phyloP scores from a whole-genome alignment of 2,797 vertebrate genomes.

The Knipowitschia caucasica region DNA sequence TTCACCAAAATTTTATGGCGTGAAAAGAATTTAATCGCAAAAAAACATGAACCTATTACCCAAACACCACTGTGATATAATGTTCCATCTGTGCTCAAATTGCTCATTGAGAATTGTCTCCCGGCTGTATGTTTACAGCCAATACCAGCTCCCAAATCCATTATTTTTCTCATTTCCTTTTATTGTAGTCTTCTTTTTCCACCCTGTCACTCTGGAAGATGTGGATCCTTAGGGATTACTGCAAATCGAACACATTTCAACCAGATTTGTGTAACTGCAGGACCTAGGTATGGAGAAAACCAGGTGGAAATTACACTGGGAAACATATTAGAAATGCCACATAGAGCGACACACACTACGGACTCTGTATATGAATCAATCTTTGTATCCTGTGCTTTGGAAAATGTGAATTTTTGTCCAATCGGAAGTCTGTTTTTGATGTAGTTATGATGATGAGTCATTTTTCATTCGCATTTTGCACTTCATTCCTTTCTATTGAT shows the following conservation, averaged over 20 bases:
- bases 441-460: neutral
- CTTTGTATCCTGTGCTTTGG: slow-evolving; percentile 56
- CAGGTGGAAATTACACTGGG: neutral
- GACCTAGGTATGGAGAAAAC: neutral
- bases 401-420: slow-evolving; percentile 39
- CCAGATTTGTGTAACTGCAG: neutral
- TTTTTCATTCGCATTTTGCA: neutral
- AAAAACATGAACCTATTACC: neutral
- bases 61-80: neutral
- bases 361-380: slow-evolving; percentile 31
- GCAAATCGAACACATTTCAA: neutral
- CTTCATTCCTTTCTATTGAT: neutral
- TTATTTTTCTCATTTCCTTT: neutral
- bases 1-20: too few relatives aligned
- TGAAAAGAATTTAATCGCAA: neutral
- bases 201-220: too few relatives aligned
- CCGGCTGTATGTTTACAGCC: neutral
- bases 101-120: too few relatives aligned
- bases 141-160: neutral
- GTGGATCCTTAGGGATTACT: neutral
- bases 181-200: neutral
- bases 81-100: neutral
- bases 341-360: neutral
- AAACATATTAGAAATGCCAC: neutral
- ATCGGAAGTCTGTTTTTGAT: slow-evolving; percentile 7